Percentiles rank a stretch among this genome's conserved stretches.
phyloP scores from a whole-genome alignment of 1,140 invertebrate genomes.

The Forficula auricularia region DNA sequence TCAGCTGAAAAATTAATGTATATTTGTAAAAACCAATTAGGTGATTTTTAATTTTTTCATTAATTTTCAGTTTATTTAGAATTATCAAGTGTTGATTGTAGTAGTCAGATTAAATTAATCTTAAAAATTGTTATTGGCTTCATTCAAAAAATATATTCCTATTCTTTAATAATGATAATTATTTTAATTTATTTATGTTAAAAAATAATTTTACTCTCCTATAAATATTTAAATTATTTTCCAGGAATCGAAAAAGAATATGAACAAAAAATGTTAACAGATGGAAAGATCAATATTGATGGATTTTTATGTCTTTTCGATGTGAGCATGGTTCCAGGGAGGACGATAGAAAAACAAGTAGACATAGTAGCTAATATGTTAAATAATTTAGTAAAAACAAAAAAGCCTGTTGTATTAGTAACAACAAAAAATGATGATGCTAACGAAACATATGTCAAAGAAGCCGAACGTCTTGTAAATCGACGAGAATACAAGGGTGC shows the following conservation, averaged over 20 bases:
- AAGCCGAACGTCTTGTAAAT: slow-evolving; percentile 73
- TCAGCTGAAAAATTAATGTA: slow-evolving; percentile 97
- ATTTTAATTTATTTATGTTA: too few species aligned
- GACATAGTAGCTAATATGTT: slow-evolving; percentile 67
- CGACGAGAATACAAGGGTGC: slow-evolving; percentile 81
- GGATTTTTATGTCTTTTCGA: slow-evolving; percentile 94
- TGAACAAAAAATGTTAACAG: slow-evolving; percentile 81
- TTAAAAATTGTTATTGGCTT: too few species aligned
- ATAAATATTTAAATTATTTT: too few species aligned
- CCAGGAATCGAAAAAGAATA: slow-evolving; percentile 67
- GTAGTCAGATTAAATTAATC: too few species aligned
- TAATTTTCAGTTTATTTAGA: slow-evolving; percentile 3
- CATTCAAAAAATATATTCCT: too few species aligned
- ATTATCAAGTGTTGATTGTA: too few species aligned
- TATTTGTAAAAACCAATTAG: slow-evolving; percentile 94
- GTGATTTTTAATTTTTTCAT: slow-evolving; percentile 28
- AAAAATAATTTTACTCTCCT: too few species aligned
- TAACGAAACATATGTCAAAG: slow-evolving; percentile 68
- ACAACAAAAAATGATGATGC: slow-evolving; percentile 95
- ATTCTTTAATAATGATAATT: too few species aligned
- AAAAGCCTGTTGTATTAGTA: slow-evolving; percentile 86
- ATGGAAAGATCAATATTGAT: slow-evolving; percentile 84
- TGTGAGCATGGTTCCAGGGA: slow-evolving; percentile 77
- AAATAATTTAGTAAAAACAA: slow-evolving; percentile 72
- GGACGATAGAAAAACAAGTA: slow-evolving; percentile 74